Evolutionary conservation across 2,888 invertebrate species (phyloP), one percentile per base, ranked within the genome.

Genomic region (Erpobdella octoculata): DNA sequence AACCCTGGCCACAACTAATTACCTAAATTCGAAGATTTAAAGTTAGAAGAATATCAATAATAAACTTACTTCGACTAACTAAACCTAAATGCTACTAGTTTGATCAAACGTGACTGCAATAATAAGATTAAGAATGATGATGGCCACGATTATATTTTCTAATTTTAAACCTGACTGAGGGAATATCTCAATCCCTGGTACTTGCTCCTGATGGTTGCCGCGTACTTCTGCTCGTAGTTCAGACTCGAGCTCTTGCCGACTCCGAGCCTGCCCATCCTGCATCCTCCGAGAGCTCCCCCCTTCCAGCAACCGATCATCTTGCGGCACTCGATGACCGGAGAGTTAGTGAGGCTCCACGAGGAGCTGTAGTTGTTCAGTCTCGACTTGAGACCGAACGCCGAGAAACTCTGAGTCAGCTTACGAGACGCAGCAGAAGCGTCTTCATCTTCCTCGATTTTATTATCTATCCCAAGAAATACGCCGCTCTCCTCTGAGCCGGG

Each of bases 231-330:
- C 35, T 62, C 35, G 62, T 62, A 62, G 35, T 62, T 62, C 8
- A 62, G 35, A 62, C 62, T 62, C 31, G 62, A 62, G 33, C 62
- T 62, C 35, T 31, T 25, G 12, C 62, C 62, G 18, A 62, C 9
- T n/a, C 62, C 62, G 31, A 31, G n/a, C 31, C 62, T 25, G 4
- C 62, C 31, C 3, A 35, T n/a, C 12, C 46, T 41, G 12, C 12
- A 41, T 41, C 46, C 46, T 15, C 46, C n/a, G 12, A 12, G 12
- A 15, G 12, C n/a, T n/a, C 46, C 12, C 1, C n/a, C 35, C 33
- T 31, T 62, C 62, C 62, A 62, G 35, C 62, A 62, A 12, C 62
- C 62, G 35, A 62, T 62, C 8, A 62, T 62, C 25, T 12, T 62
- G 9, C 35, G 31, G 15, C 62, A 62, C n/a, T 62, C 62, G 28